Evolutionary conservation across 2,113 vertebrate genomes (phyloP).

Genomic region (Todiramphus saurophagus): DNA sequence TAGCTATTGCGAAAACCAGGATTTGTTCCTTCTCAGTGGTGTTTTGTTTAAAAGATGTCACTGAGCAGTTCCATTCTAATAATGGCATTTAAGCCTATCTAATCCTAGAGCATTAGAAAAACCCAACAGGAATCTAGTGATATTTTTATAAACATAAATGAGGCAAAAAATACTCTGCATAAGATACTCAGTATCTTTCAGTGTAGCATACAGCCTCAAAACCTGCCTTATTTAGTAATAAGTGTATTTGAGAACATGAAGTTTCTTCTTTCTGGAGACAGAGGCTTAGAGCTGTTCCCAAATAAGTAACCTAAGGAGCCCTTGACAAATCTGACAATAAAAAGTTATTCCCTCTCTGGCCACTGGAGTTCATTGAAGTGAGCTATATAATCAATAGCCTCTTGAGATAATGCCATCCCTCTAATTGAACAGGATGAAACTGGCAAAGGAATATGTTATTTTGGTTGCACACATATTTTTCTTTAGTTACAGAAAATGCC

Average conservation of each 20-base stretch:
- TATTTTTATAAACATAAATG: not conserved
- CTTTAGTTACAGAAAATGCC: not conserved
- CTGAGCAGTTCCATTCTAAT: not conserved
- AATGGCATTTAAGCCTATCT: not conserved
- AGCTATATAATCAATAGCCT: not conserved
- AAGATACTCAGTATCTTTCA: not conserved
- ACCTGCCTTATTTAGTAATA: not conserved
- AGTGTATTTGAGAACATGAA: not conserved
- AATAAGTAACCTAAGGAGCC: not conserved
- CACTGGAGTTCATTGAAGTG: not conserved
- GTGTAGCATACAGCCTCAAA: not conserved
- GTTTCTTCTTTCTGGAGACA: not conserved
- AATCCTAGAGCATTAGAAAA: not conserved
- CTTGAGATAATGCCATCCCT: not conserved
- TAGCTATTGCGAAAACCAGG: not conserved
- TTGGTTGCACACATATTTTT: not conserved
- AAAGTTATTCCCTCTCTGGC: not conserved
- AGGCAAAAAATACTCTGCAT: not conserved
- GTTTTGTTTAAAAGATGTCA: not conserved
- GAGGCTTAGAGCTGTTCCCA: not conserved
- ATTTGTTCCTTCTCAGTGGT: not conserved
- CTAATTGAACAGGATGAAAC: not conserved
- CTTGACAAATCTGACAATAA: not conserved
- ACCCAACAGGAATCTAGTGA: not conserved
- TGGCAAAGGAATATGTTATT: not conserved